Evolutionary conservation across 2,113 vertebrate species (phyloP), one percentile per base, ranked within the genome.

Genomic region (Vidua macroura): DNA sequence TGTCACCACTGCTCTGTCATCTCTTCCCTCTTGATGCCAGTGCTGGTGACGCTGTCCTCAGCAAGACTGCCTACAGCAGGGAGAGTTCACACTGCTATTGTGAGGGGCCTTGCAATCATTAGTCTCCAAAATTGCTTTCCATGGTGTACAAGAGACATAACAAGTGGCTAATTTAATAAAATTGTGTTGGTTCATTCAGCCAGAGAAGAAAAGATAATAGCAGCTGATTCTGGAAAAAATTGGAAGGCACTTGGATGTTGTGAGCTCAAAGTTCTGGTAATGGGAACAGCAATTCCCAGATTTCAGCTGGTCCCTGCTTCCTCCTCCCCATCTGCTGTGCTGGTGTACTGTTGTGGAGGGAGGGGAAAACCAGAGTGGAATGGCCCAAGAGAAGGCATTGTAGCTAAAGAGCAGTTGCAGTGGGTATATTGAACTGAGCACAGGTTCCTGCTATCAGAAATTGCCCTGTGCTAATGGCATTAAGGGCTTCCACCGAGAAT

Each of bases 101-200:
- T 86, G 64, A 86, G 58, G 33, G 46, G 24, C 33, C 82, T 87
- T 83, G 89, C 72, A 87, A 68, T 63, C 89, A 92, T 95, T 90
- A 91, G 82, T 55, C 73, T 88, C 77, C 3, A 7, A 90, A 93
- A 95, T 95, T 94, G 93, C 82, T 94, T 96, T 93, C 87, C 25
- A 5, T 24, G 58, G 76, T 39, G 69, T 88, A 94, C 93, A 90
- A 86, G 81, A 74, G 49, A 88, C 78, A 87, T 60, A 93, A 91
- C 68, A 92, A 95, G 94, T 43, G 49, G 56, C 86, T 96, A 94
- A 95, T 96, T 93, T 88, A 95, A 93, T 92, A 90, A 91, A 96
- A 88, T 68, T 44, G 70, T 93, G 80, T 80, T 11, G 7, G 95
- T 51, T 87, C 90, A 66, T 68, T 96, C 93, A 86, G 70, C 68